These are phyloP conservation scores for Lasioglossum vierecki DNA, from an alignment of 2,888 invertebrate species.

Conservation along the genomic window DNA sequence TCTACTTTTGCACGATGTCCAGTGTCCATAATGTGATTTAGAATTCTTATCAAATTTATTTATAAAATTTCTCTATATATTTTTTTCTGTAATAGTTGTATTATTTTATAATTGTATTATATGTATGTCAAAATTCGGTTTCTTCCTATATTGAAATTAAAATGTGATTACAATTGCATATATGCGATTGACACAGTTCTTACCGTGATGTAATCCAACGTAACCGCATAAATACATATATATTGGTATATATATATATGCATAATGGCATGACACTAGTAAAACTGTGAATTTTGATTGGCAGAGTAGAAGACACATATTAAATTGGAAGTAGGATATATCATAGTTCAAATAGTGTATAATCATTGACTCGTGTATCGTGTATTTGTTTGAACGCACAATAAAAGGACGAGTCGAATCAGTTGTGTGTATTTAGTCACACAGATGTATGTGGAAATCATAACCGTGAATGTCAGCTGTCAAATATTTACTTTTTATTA, in stretches of 20 bases:
- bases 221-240: neutral
- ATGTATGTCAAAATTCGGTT: no score
- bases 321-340: neutral
- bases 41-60: no score
- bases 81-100: no score
- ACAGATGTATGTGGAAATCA: neutral
- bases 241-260: no score
- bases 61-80: no score
- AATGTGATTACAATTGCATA: no score
- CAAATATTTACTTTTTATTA: neutral
- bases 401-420: neutral
- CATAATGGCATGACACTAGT: neutral
- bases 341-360: neutral
- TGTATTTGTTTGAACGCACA: neutral
- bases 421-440: neutral
- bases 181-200: no score
- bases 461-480: neutral
- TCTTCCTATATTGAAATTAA: no score
- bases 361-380: neutral
- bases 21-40: no score
- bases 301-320: neutral
- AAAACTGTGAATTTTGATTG: slow-evolving; percentile 8
- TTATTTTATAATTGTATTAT: no score
- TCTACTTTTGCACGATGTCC: no score
- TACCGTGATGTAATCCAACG: no score